A percentile compares a stretch with the other conserved stretches of the same genome.
These are phyloP conservation scores for Nerophis lumbriciformis DNA, from an alignment of 2,113 vertebrate genomes.

Conservation along the genomic window DNA sequence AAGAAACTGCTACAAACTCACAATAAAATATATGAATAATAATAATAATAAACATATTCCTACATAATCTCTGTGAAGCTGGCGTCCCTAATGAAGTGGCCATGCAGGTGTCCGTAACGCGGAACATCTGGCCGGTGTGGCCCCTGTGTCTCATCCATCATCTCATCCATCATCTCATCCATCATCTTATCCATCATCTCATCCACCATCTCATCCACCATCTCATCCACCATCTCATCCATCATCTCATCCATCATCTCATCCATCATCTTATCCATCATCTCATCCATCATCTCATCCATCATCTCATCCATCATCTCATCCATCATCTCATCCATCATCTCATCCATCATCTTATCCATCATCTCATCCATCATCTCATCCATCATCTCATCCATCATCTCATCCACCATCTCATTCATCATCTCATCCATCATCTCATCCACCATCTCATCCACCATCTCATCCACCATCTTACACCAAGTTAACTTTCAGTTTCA, in stretches of 20 bases:
- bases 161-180: conserved; percentile 71
- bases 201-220: conserved; percentile 69
- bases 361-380: conserved; percentile 69
- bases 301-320: conserved; percentile 67
- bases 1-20: too few relatives aligned
- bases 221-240: conserved; percentile 70
- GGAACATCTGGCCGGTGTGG: neutral
- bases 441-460: conserved; percentile 69
- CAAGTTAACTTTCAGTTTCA: too few relatives aligned
- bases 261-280: conserved; percentile 68
- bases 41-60: too few relatives aligned
- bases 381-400: conserved; percentile 68
- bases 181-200: conserved; percentile 67
- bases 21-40: too few relatives aligned
- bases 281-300: conserved; percentile 62
- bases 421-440: conserved; percentile 67
- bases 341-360: conserved; percentile 70
- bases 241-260: conserved; percentile 69
- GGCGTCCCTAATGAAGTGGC: neutral
- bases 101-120: too few relatives aligned
- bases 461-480: conserved; percentile 61
- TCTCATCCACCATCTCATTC: conserved; percentile 62
- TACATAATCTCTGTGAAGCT: too few relatives aligned
- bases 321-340: conserved; percentile 69
- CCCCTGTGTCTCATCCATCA: too few relatives aligned